These are phyloP conservation scores for Saccopteryx bilineata DNA, from an alignment of 2,113 vertebrate genomes.

Conservation along the genomic window DNA sequence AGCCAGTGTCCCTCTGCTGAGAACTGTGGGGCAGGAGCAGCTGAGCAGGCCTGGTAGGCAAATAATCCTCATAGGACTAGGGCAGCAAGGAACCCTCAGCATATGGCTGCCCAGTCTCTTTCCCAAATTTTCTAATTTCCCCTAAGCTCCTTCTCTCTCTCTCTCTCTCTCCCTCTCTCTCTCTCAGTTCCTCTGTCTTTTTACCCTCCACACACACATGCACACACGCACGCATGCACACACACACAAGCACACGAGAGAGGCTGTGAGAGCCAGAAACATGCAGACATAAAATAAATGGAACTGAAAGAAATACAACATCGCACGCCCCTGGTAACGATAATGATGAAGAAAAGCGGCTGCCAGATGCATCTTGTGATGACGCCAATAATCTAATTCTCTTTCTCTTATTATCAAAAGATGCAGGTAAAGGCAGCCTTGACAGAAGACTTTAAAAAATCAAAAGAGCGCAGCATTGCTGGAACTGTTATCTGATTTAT, in stretches of 20 bases:
- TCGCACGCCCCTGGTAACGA: slow-evolving; percentile 14
- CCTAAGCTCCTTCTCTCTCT: background rate
- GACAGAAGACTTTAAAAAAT: slow-evolving; percentile 68
- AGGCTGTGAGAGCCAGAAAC: slow-evolving; percentile 38
- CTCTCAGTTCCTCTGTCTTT: background rate
- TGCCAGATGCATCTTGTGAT: slow-evolving; percentile 74
- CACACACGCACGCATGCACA: background rate
- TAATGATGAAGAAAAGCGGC: slow-evolving; percentile 72
- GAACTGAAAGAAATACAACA: slow-evolving; percentile 57
- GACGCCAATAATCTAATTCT: slow-evolving; percentile 71
- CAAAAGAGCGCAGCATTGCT: slow-evolving; percentile 63
- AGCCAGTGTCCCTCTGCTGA: background rate
- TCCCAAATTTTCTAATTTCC: background rate
- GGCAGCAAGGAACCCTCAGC: background rate
- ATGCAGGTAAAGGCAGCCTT: slow-evolving; percentile 74
- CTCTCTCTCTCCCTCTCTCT: background rate
- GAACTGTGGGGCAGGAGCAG: background rate
- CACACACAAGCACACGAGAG: background rate
- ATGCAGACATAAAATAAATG: slow-evolving; percentile 72
- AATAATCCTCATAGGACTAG: background rate
- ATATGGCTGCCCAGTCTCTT: background rate
- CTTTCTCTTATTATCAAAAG: slow-evolving; percentile 75
- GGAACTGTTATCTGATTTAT: slow-evolving; percentile 79
- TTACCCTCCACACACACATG: background rate
- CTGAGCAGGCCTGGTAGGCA: background rate